Evolutionary conservation across 2,888 invertebrate genomes (phyloP), one percentile per base, ranked within the genome.

Genomic region (Hydropsyche betteni): DNA sequence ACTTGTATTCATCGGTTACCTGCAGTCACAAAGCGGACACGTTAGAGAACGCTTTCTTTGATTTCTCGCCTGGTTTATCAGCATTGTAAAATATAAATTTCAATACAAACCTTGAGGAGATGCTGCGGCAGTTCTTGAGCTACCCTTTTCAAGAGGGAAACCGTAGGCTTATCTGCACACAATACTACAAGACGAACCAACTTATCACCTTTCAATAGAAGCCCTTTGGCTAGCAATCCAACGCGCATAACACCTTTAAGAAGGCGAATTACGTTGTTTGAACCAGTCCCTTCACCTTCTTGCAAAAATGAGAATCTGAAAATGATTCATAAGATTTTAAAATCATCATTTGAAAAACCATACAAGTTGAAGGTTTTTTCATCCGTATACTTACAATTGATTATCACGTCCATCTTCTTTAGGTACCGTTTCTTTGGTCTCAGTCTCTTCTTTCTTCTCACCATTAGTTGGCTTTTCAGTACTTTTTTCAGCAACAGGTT

Each of bases 211-310:
- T 93, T 92, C 34, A 99, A 89, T 82, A 99, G 88, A 78, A 99
- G 90, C 55, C 97, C 95, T 84, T 86, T 86, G 69, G 95, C 94
- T 74, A 97, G 86, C 83, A 94, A 93, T 74, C 98, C 98, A 68
- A 98, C 97, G 79, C 98, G 92, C 97, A 98, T 97, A 38, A 98
- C 98, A 77, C 98, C 98, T 84, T 97, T 96, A 68, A 99, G 88
- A 80, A 95, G 91, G 78, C 98, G 91, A 80, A 89, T 86, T 58
- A 88, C 86, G 80, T 88, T 86, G 73, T 88, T 83, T 76, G 84
- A 74, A 73, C 80, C 64, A 0, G 83, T 81, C 76, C 86, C 88
- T 79, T 90, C 90, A 80, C 90, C 91, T 81, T 92, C 89, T 80
- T 89, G 89, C 84, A 91, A 91, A 85, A 92, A 92, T 74, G 91